A percentile compares a stretch with the other conserved stretches of the same genome.
Conservation (phyloP, 2,797 vertebrate species). For the Sus cebifrons region DNA sequence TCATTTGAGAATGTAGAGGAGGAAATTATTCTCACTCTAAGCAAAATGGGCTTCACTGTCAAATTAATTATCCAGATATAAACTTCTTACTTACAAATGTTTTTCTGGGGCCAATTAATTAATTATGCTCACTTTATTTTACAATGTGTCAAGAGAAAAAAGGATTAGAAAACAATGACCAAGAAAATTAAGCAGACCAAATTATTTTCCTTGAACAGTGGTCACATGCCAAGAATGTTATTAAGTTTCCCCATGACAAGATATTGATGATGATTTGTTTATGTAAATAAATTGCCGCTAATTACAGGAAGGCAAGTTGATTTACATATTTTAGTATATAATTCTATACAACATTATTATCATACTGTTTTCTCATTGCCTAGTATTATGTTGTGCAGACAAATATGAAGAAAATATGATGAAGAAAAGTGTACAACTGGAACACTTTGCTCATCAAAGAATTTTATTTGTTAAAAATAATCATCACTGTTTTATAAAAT, state of each 20-base stretch:
- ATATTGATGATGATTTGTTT: not conserved
- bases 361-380: not conserved
- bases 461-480: not conserved
- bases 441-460: not conserved
- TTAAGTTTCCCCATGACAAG: constrained; percentile 51
- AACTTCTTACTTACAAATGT: constrained; percentile 68
- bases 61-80: constrained; percentile 77
- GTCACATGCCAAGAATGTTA: not conserved
- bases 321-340: not conserved
- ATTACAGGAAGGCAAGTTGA: not conserved
- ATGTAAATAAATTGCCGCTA: not conserved
- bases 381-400: not conserved
- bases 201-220: constrained; percentile 23
- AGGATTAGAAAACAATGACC: constrained; percentile 61
- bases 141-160: constrained; percentile 47
- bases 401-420: not conserved
- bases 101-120: constrained; percentile 71
- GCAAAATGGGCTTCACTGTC: constrained; percentile 64
- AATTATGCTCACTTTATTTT: constrained; percentile 69
- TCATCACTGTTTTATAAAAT: not conserved
- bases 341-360: not conserved
- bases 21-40: constrained; percentile 65
- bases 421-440: not conserved
- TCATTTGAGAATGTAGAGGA: constrained; percentile 45
- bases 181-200: constrained; percentile 37